A percentile compares a stretch with the other conserved stretches of the same genome.
Conservation (phyloP, 1,140 invertebrate genomes). For the Zaprionus nigranus region DNA sequence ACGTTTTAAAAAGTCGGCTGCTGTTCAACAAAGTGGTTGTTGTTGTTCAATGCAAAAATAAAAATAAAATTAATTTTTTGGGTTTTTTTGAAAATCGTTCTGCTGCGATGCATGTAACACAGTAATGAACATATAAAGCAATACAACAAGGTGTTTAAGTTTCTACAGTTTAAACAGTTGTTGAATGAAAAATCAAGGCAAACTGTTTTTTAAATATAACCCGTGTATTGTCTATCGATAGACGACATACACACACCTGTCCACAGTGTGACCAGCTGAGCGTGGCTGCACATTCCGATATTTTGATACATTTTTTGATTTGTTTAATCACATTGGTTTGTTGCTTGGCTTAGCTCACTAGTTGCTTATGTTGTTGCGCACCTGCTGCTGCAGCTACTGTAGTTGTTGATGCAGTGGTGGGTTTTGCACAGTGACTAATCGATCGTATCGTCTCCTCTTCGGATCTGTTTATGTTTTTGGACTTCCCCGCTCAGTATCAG, state of each 20-base stretch:
- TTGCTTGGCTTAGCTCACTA: not conserved
- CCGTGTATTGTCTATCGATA: constrained; percentile 12
- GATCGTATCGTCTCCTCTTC: not conserved
- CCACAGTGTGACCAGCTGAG: not conserved
- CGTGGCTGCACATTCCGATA: constrained; percentile 19
- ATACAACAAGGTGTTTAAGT: not conserved
- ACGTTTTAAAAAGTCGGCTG: no score
- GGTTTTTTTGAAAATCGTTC: constrained; percentile 27
- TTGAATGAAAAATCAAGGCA: constrained; percentile 31
- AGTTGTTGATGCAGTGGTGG: not conserved
- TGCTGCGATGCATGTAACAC: constrained; percentile 37
- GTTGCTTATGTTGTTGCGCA: not conserved
- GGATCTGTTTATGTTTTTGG: constrained; percentile 18
- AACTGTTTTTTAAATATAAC: constrained; percentile 6
- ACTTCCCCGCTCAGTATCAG: constrained; percentile 39
- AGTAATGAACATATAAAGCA: constrained; percentile 31
- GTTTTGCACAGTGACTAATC: not conserved
- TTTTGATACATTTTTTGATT: not conserved
- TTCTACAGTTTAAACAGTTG: not conserved
- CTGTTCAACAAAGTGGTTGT: not conserved
- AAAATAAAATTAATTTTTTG: constrained; percentile 18
- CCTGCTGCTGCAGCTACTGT: not conserved
- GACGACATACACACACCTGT: no score
- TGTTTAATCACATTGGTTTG: not conserved
- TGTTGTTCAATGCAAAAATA: constrained; percentile 6